Base-by-base conservation (phyloP, 2,113 vertebrate genomes). In the Spermophilus dauricus region DNA sequence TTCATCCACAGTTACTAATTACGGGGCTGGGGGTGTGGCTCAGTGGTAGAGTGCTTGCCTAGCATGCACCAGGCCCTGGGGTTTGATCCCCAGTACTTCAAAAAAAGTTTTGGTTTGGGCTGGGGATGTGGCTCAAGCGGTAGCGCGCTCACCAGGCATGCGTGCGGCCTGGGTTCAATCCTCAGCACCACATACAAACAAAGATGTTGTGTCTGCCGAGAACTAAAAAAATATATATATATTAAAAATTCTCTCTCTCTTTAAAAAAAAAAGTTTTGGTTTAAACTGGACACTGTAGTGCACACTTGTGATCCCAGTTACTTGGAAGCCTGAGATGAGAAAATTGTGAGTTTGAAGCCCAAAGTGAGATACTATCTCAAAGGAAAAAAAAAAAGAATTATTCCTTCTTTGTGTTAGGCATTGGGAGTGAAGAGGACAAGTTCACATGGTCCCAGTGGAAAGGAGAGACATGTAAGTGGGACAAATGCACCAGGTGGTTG, bases 401-500 rank as follows among this genome's bases (percentile, higher is more conserved):
- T 70, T 70, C 32, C 5, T n/a, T 70, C 5, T 67, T 4, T 16
- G 26, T 26, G 8, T 73, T n/a, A 13, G 61, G 75, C 12, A 20
- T 30, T 75, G 30, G 81, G 67, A 39, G 16, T 6, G 32, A 80
- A 45, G 2, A 67, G 58, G 14, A 37, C 18, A 58, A 5, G 17
- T 42, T 32, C n/a, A 12, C 0, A 0, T 20, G 45, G 11, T 16
- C 24, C 48, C 32, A 16, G n/a, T 0, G 7, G 26, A 51, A 4
- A 45, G 24, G 67, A 92, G 48, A 39, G n/a, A 65, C 14, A 12
- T 48, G 30, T 8, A 1, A 10, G 53, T 13, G 28, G 63, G 42
- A 69, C 12, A 26, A 5, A 42, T 7, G 20, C 4, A 20, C 37
- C n/a, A 26, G 12, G n/a, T 8, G 73, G 17, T 67, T 32, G 42